These are phyloP conservation scores for Phyllopteryx taeniolatus DNA, from an alignment of 2,113 vertebrate genomes.

Conservation along the genomic window DNA sequence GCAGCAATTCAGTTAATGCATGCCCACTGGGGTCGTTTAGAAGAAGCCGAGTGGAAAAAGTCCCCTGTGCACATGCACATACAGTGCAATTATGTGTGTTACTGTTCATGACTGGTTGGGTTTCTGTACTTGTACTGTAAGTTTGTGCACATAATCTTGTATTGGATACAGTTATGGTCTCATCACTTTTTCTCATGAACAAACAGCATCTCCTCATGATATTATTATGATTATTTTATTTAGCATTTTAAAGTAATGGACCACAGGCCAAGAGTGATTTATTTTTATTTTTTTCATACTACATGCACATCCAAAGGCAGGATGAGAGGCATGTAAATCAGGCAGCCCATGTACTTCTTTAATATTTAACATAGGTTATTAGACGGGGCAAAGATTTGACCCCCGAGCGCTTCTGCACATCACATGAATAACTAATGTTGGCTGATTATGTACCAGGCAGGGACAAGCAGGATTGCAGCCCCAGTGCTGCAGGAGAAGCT, in stretches of 20 bases:
- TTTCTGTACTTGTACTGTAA: constrained; percentile 2
- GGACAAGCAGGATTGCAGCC: constrained; percentile 69
- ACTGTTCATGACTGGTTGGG: constrained; percentile 24
- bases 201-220: constrained; percentile 32
- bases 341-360: constrained; percentile 74
- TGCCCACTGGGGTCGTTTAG: constrained; percentile 69
- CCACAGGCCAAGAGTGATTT: constrained; percentile 50
- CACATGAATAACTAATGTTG: constrained; percentile 79
- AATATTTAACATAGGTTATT: constrained; percentile 83
- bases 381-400: constrained; percentile 77
- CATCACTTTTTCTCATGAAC: constrained; percentile 32
- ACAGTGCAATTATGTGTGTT: constrained; percentile 17
- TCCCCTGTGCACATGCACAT: constrained; percentile 27
- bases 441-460: constrained; percentile 73
- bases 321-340: constrained; percentile 77
- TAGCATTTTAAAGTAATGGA: constrained; percentile 48
- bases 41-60: constrained; percentile 63
- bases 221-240: constrained; percentile 28
- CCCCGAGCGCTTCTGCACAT: constrained; percentile 72
- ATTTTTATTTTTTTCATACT: constrained; percentile 26
- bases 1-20: constrained; percentile 68
- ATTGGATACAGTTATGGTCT: constrained; percentile 21
- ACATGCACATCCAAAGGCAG: constrained; percentile 61
- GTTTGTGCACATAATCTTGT: constrained; percentile 20
- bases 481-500: constrained; percentile 63